phyloP scores from a whole-genome alignment of 92 coral and sea anemone genomes.

The Blastomussa wellsi region DNA sequence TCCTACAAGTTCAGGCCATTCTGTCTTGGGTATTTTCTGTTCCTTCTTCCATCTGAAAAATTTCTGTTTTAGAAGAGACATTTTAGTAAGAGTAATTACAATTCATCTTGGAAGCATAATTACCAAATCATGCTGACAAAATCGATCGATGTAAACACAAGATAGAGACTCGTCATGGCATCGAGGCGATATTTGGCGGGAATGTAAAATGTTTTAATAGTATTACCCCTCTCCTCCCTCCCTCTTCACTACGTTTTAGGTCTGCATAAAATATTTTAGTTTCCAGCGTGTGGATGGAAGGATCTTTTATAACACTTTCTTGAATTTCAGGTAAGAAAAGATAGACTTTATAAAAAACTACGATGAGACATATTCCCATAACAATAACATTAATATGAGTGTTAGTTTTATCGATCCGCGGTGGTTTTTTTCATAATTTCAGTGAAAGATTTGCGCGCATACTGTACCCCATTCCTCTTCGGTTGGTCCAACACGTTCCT shows the following conservation, averaged over 20 bases:
- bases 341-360: too few species aligned
- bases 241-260: too few species aligned
- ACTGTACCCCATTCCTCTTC: too few species aligned
- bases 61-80: constrained; percentile 19
- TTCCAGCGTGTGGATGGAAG: background rate
- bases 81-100: constrained; percentile 1
- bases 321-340: background rate
- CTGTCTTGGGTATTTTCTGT: constrained; percentile 53
- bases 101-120: background rate
- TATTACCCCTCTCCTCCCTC: too few species aligned
- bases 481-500: too few species aligned
- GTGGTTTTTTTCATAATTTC: too few species aligned
- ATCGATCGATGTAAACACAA: constrained; percentile 23
- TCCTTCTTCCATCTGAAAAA: constrained; percentile 60
- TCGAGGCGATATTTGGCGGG: constrained; percentile 37
- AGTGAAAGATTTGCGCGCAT: too few species aligned
- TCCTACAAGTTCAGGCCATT: constrained; percentile 91
- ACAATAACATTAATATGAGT: too few species aligned
- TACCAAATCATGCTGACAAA: background rate
- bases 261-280: background rate
- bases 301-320: background rate
- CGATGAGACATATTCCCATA: too few species aligned
- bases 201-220: background rate
- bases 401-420: too few species aligned
- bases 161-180: background rate